Conservation (phyloP, 2,888 invertebrate genomes). For the Cotesia congregata region DNA sequence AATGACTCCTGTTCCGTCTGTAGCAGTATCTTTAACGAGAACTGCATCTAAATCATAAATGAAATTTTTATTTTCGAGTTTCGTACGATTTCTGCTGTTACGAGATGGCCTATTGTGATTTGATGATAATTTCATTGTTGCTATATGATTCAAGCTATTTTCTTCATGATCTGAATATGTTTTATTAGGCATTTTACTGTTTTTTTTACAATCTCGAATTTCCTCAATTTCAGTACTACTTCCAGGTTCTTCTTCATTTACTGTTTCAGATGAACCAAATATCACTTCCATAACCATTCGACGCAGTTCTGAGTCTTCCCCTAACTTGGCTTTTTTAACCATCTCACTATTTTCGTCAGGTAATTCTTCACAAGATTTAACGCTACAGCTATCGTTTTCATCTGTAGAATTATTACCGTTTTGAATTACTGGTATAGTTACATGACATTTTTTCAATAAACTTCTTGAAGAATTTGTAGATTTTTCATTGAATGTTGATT, state of each 20-base stretch:
- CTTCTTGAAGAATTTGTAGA: background rate
- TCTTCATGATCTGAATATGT: slow-evolving; percentile 26
- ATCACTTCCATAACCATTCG: slow-evolving; percentile 70
- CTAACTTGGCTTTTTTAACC: slow-evolving; percentile 40
- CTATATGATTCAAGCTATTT: slow-evolving; percentile 10
- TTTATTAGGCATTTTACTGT: slow-evolving; percentile 8
- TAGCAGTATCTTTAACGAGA: slow-evolving; percentile 29
- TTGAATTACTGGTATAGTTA: background rate
- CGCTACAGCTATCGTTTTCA: background rate
- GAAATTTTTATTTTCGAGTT: slow-evolving; percentile 79
- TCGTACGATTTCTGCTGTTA: slow-evolving; percentile 78
- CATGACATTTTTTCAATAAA: background rate
- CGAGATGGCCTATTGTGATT: slow-evolving; percentile 68
- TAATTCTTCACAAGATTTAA: slow-evolving; percentile 14
- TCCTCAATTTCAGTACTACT: slow-evolving; percentile 19
- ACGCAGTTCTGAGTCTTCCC: slow-evolving; percentile 57
- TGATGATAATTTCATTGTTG: slow-evolving; percentile 10
- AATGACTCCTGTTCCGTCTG: slow-evolving; percentile 3
- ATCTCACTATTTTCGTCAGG: slow-evolving; percentile 11
- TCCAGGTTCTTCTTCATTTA: slow-evolving; percentile 22
- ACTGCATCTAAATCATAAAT: slow-evolving; percentile 77
- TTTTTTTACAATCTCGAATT: background rate
- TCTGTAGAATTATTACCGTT: background rate
- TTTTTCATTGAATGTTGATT: slow-evolving; percentile 45
- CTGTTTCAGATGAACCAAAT: slow-evolving; percentile 56